Evolutionary conservation across 2,797 vertebrate genomes (phyloP), one percentile per base, ranked within the genome.

Genomic region (Fringilla coelebs): DNA sequence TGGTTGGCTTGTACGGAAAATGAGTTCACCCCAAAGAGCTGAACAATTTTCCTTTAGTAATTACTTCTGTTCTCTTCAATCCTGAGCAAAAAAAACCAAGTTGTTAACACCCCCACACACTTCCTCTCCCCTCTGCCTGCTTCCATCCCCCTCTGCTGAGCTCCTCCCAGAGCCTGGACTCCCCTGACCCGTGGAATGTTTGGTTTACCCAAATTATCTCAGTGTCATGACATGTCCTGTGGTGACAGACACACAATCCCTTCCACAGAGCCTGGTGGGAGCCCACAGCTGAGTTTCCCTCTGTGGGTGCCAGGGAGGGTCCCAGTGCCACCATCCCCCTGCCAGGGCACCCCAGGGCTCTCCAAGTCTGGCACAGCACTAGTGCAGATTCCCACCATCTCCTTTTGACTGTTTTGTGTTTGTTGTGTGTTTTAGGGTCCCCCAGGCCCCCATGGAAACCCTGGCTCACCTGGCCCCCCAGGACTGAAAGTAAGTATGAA

Each of bases 371-470:
- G 25, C 55, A 9, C 45, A 8, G 46, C 60, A 4, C 49, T 5
- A n/a, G n/a, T 0, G 1, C 17, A 18, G 41, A 7, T 61, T 20
- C 21, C 28, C 32, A 7, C 12, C 0, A 2, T 24, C 72, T 32
- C 29, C 51, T 71, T 40, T 9, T 96, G 80, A 94, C 73, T 20
- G 3, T 57, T 91, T 52, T 70, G 63, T 96, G 60, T 76, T 79
- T 88, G 85, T 81, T 98, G 52, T 97, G 83, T 97, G 72, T 90
- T 98, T 85, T 76, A 99, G 99, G 99, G 99, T 98, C 98, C 98
- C 49, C 98, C 98, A 26, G 99, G 99, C 90, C 98, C 99, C 62
- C 98, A 99, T n/a, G 99, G 99, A 97, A 99, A 98, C 86, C 99
- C 99, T 28, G 99, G 99, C 65, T 98, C 67, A 13, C 96, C 99